These are phyloP conservation scores for Hartigia nigra DNA, from an alignment of 2,888 invertebrate species.

Conservation along the genomic window DNA sequence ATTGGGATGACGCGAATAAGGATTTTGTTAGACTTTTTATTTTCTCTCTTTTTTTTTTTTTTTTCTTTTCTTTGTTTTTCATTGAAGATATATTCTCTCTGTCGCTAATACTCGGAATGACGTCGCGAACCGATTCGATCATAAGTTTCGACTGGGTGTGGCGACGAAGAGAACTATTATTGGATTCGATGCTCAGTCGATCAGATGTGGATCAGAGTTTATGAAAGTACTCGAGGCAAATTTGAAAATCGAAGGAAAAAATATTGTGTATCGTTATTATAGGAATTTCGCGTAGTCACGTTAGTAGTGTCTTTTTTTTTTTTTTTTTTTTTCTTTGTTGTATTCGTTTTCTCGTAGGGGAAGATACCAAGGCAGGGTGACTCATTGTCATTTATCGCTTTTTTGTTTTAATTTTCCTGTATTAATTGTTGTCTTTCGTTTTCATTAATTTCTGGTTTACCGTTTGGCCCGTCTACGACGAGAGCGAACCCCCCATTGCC, in stretches of 20 bases:
- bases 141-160: not conserved
- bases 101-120: not conserved
- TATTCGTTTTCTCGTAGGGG: not conserved
- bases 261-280: not conserved
- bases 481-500: slow-evolving; percentile 39
- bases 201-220: not conserved
- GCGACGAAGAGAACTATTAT: not conserved
- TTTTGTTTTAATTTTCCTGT: slow-evolving; percentile 51
- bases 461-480: slow-evolving; percentile 58
- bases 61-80: not conserved
- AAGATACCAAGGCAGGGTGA: slow-evolving; percentile 12
- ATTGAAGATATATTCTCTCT: not conserved
- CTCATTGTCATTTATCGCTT: slow-evolving; percentile 17
- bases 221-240: not conserved
- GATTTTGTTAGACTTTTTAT: not conserved
- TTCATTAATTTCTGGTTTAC: slow-evolving; percentile 66
- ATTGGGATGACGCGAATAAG: not conserved
- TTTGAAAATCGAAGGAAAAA: not conserved
- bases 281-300: not conserved
- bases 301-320: not conserved
- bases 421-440: slow-evolving; percentile 64
- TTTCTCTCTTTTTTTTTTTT: not conserved
- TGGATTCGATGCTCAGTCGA: not conserved
- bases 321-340: not conserved
- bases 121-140: not conserved